Evolutionary conservation across 2,888 invertebrate genomes (phyloP), one percentile per base, ranked within the genome.

Genomic region (Nezara viridula): DNA sequence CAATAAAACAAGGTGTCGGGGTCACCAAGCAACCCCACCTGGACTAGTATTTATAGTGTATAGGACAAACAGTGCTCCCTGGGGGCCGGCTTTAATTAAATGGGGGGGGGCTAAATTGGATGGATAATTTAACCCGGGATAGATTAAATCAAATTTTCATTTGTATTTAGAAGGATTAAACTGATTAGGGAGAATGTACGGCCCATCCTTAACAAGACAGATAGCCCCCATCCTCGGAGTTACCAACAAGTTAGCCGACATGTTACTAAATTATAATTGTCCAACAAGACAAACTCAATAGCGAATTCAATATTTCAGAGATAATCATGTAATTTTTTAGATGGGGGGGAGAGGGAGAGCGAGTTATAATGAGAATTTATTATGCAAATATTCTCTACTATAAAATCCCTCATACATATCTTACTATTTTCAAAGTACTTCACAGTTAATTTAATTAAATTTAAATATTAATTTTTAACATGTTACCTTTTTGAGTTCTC

Each of bases 401-500:
- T n/a, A n/a, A n/a, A n/a, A n/a, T n/a, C n/a, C n/a, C n/a, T n/a
- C n/a, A n/a, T n/a, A n/a, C n/a, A n/a, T n/a, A n/a, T n/a, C n/a
- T n/a, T n/a, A n/a, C n/a, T n/a, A n/a, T n/a, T n/a, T n/a, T n/a
- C n/a, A n/a, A n/a, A n/a, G n/a, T n/a, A n/a, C n/a, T n/a, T n/a
- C n/a, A n/a, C n/a, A n/a, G n/a, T n/a, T n/a, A n/a, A n/a, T n/a
- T n/a, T n/a, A n/a, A n/a, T n/a, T n/a, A n/a, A n/a, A n/a, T n/a
- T n/a, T n/a, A n/a, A n/a, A n/a, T n/a, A n/a, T n/a, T n/a, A n/a
- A n/a, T n/a, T n/a, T n/a, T n/a, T n/a, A n/a, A n/a, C n/a, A n/a
- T 73, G 93, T 93, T 93, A 97, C 97, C 96, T 97, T 97, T 94
- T 97, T 97, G 92, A 97, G 94, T 93, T 97, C 97, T 93, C 97